Evolutionary conservation across 2,888 invertebrate species (phyloP).

Genomic region (Tholera decimalis): DNA sequence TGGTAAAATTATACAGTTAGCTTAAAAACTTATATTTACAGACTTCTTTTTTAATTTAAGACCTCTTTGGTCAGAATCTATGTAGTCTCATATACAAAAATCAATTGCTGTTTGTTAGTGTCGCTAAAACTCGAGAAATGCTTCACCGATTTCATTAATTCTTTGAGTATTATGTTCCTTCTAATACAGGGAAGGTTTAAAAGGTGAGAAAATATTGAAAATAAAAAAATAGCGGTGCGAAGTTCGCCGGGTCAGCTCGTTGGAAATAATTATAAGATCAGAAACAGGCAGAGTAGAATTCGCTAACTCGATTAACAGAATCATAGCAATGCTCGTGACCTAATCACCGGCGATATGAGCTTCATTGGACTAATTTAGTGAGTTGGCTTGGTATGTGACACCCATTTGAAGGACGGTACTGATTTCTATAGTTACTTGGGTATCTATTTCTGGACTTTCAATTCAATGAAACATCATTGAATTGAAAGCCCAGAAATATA

Average conservation of each 20-base stretch:
- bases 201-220: no score
- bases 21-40: neutral
- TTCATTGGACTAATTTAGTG: constrained; percentile 72
- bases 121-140: no score
- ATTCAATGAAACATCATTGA: no score
- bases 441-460: neutral
- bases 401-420: constrained; percentile 25
- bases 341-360: constrained; percentile 69
- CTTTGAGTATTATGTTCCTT: no score
- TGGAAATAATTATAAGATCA: constrained; percentile 33
- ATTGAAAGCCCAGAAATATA: neutral
- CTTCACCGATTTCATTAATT: no score
- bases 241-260: neutral
- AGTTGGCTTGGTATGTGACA: constrained; percentile 49
- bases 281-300: constrained; percentile 53
- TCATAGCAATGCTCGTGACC: constrained; percentile 67
- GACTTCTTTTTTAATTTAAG: neutral
- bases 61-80: neutral
- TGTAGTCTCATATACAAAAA: no score
- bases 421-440: constrained; percentile 29
- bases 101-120: no score
- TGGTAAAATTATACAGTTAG: neutral
- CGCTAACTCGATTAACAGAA: constrained; percentile 74
- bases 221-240: no score
- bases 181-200: no score